phyloP scores from a whole-genome alignment of 1,140 invertebrate genomes.

The Drosophila sp. region DNA sequence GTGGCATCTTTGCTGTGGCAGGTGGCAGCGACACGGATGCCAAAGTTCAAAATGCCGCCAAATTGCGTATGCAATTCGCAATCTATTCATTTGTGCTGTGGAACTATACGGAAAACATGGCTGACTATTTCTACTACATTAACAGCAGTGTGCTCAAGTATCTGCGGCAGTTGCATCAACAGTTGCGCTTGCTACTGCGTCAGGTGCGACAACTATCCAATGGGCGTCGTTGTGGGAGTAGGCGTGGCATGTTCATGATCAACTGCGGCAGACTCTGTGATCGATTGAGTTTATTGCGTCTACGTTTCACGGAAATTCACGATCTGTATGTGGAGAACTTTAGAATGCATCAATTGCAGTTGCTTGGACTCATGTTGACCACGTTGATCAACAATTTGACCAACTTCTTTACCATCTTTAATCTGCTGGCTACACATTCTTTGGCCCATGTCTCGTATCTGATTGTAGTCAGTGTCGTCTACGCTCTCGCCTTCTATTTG shows the following conservation, averaged over 20 bases:
- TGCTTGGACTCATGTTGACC: conserved; percentile 69
- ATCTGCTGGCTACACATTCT: conserved; percentile 63
- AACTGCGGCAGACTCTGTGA: conserved; percentile 54
- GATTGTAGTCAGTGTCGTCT: conserved; percentile 55
- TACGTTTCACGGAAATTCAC: conserved; percentile 57
- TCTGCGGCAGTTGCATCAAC: conserved; percentile 55
- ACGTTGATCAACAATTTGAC: conserved; percentile 77
- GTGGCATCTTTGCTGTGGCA: conserved; percentile 55
- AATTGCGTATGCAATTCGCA: conserved; percentile 55
- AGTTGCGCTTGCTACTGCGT: conserved; percentile 29
- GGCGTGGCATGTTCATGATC: conserved; percentile 17
- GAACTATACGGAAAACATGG: conserved; percentile 81
- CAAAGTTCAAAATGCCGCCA: conserved; percentile 1
- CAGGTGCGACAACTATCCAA: conserved; percentile 6
- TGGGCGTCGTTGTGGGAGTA: neutral
- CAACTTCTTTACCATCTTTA: conserved; percentile 74
- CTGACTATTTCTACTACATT: conserved; percentile 76
- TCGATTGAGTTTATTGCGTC: conserved; percentile 47
- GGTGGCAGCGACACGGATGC: neutral
- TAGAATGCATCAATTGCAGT: conserved; percentile 70
- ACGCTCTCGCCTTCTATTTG: conserved; percentile 70
- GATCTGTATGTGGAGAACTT: conserved; percentile 56
- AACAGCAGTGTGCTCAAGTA: conserved; percentile 67
- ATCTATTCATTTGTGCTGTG: conserved; percentile 78
- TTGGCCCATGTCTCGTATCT: conserved; percentile 46